Conservation (phyloP, 2,113 vertebrate species). For the Gnathonemus longibarbis region DNA sequence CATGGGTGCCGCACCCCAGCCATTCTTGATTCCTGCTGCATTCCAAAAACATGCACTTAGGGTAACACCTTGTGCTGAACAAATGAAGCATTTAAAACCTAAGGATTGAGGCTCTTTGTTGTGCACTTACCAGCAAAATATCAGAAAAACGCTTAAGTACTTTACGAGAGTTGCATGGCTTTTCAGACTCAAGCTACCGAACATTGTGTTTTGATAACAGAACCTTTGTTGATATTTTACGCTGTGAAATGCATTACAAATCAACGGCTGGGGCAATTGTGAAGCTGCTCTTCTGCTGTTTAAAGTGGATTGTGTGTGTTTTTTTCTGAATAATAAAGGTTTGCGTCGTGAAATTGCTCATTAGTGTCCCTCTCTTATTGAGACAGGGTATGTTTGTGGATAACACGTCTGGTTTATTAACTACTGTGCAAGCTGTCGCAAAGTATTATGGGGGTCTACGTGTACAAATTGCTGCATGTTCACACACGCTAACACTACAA, state of each 20-base stretch:
- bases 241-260: background rate
- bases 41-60: background rate
- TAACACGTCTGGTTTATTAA: background rate
- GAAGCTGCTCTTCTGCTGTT: background rate
- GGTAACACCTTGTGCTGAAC: background rate
- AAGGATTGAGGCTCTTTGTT: background rate
- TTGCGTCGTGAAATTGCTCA: background rate
- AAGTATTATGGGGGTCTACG: background rate
- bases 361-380: background rate
- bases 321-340: background rate
- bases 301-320: background rate
- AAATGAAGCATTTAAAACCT: background rate
- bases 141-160: background rate
- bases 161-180: background rate
- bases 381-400: background rate
- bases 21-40: background rate
- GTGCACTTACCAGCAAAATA: background rate
- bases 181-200: background rate
- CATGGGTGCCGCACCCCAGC: background rate
- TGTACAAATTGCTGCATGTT: background rate
- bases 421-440: background rate
- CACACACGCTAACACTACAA: background rate
- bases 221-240: background rate
- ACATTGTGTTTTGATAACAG: background rate
- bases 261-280: background rate